A percentile compares a stretch with the other conserved stretches of the same genome.
Evolutionary conservation across 23 tunicate species (phyloP).

Genomic region (Trididemnum clinides): DNA sequence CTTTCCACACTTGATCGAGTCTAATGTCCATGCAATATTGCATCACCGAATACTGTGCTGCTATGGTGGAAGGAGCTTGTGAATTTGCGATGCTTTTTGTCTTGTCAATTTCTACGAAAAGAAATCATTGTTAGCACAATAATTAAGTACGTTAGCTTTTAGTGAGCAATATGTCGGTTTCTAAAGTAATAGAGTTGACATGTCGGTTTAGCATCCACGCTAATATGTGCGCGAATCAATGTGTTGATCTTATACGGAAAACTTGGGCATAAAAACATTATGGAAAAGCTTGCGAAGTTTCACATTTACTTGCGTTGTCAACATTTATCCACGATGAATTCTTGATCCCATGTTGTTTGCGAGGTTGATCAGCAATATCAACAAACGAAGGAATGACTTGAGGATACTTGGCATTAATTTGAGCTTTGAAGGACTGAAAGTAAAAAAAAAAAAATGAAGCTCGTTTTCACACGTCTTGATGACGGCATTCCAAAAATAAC

Average conservation of each 20-base stretch:
- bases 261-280: too few species aligned
- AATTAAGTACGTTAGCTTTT: too few species aligned
- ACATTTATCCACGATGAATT: constrained; percentile 23
- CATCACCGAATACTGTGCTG: constrained; percentile 29
- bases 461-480: too few species aligned
- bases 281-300: too few species aligned
- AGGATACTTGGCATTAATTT: constrained; percentile 21
- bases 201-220: too few species aligned
- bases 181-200: too few species aligned
- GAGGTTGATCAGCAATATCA: not conserved
- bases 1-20: constrained; percentile 56
- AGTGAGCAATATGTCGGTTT: too few species aligned
- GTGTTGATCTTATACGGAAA: too few species aligned
- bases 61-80: constrained; percentile 35
- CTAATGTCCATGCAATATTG: constrained; percentile 67
- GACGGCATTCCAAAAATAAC: too few species aligned
- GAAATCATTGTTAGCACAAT: too few species aligned
- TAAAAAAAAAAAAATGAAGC: too few species aligned
- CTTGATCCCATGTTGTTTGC: constrained; percentile 42
- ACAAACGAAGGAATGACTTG: constrained; percentile 15
- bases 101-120: constrained; percentile 43
- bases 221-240: too few species aligned
- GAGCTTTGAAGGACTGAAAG: constrained; percentile 24
- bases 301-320: constrained; percentile 28
- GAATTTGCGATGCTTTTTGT: constrained; percentile 1